phyloP scores from a whole-genome alignment of 2,113 vertebrate species.

The Ivindomyrus marchei region DNA sequence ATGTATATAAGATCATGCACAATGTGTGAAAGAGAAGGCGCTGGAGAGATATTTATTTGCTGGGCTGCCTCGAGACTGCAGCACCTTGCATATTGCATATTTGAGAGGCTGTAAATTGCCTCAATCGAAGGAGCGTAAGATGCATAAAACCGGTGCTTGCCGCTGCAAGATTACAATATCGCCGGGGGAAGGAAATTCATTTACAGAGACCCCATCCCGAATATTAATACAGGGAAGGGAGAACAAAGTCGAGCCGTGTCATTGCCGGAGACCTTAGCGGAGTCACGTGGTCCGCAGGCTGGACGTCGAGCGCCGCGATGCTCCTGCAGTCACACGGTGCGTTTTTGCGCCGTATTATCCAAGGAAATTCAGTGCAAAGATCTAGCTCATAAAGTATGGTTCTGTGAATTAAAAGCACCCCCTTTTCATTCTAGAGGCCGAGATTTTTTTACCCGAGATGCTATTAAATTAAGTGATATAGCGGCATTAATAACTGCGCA shows the following conservation, averaged over 20 bases:
- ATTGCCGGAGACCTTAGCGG: conserved; percentile 37
- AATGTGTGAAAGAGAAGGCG: background rate
- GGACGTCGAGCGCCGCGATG: conserved; percentile 25
- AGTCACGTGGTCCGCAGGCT: conserved; percentile 35
- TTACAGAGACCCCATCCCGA: conserved; percentile 21
- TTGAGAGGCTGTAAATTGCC: conserved; percentile 1
- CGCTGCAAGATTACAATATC: background rate
- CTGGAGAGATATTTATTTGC: conserved; percentile 1
- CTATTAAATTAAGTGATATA: background rate
- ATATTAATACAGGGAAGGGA: conserved; percentile 26
- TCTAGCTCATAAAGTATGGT: background rate
- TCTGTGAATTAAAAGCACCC: background rate
- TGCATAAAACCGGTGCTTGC: background rate
- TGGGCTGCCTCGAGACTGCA: conserved; percentile 22
- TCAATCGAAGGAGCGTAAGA: background rate
- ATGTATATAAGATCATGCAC: background rate
- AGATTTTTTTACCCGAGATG: background rate
- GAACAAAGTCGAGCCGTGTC: conserved; percentile 41
- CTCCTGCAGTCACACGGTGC: conserved; percentile 21
- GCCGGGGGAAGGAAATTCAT: background rate
- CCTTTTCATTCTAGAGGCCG: background rate
- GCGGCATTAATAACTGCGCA: background rate
- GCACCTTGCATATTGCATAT: conserved; percentile 22
- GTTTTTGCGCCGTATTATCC: conserved; percentile 53
- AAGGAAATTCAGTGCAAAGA: conserved; percentile 48